A percentile compares a stretch with the other conserved stretches of the same genome.
Conservation (phyloP, 2,113 vertebrate genomes). For the Piaya cayana region DNA sequence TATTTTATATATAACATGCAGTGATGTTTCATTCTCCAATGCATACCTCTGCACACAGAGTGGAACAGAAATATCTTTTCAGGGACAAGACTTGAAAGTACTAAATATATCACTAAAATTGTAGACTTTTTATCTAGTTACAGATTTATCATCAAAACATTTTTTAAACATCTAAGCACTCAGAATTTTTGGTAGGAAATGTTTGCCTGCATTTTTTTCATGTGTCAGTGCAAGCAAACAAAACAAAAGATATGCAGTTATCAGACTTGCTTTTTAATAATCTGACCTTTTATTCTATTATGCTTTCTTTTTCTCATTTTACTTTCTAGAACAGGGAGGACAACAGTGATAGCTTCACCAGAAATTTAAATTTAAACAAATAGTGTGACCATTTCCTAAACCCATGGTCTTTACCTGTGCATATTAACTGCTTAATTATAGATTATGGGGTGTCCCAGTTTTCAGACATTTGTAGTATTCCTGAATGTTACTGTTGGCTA, state of each 20-base stretch:
- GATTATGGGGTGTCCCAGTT: fast-evolving
- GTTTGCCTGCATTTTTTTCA: background rate
- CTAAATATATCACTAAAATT: background rate
- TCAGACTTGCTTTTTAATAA: background rate
- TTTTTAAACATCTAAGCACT: background rate
- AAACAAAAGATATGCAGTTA: background rate
- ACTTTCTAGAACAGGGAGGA: background rate
- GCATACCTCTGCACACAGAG: background rate
- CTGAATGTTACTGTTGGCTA: background rate
- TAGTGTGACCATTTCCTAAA: background rate
- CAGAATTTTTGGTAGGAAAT: background rate
- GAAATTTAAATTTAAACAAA: background rate
- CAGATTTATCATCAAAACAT: background rate
- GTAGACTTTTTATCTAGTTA: background rate
- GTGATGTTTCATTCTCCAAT: background rate
- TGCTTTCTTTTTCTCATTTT: background rate
- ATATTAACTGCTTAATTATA: background rate
- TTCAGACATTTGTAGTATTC: background rate
- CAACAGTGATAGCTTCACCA: background rate
- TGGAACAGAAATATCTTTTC: background rate
- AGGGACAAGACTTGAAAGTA: background rate
- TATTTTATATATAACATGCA: background rate
- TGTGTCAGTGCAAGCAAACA: background rate
- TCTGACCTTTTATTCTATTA: background rate
- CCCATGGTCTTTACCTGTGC: background rate